phyloP scores from a whole-genome alignment of 1,140 invertebrate species.

The Vanessa atalanta region DNA sequence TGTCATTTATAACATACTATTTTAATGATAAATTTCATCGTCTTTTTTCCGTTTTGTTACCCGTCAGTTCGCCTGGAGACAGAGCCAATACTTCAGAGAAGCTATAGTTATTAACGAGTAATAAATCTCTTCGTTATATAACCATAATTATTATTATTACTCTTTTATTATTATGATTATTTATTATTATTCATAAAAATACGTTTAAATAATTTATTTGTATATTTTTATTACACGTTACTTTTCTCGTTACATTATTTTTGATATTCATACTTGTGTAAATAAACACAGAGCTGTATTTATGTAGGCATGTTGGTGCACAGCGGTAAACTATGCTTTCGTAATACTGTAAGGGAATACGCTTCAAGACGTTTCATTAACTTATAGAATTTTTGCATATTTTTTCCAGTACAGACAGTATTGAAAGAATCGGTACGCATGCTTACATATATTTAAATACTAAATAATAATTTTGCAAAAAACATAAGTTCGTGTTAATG shows the following conservation, averaged over 20 bases:
- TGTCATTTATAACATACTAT: slow-evolving; percentile 52
- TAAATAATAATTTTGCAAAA: slow-evolving; percentile 22
- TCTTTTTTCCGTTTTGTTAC: slow-evolving; percentile 81
- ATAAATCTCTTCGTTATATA: slow-evolving; percentile 79
- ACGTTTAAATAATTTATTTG: slow-evolving; percentile 69
- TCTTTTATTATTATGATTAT: slow-evolving; percentile 52
- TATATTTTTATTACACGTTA: slow-evolving; percentile 74
- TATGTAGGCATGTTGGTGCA: slow-evolving; percentile 73
- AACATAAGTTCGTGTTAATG: slow-evolving; percentile 24
- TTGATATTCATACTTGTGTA: slow-evolving; percentile 61
- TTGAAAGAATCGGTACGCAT: slow-evolving; percentile 77
- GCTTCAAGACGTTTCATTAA: slow-evolving; percentile 51
- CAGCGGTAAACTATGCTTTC: slow-evolving; percentile 63
- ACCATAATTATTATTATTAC: slow-evolving; percentile 56
- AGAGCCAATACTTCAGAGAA: slow-evolving; percentile 97
- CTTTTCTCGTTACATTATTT: slow-evolving; percentile 74
- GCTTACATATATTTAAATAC: slow-evolving; percentile 54
- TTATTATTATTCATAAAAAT: slow-evolving; percentile 65
- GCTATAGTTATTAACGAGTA: slow-evolving; percentile 88
- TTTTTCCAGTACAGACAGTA: slow-evolving; percentile 73
- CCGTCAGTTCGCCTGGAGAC: slow-evolving; percentile 94
- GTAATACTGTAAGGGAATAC: slow-evolving; percentile 52
- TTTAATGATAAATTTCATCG: slow-evolving; percentile 73
- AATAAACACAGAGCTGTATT: slow-evolving; percentile 61
- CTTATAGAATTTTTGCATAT: slow-evolving; percentile 61